Conservation (phyloP, 2,113 vertebrate species). For the Oreochromis spilurus region DNA sequence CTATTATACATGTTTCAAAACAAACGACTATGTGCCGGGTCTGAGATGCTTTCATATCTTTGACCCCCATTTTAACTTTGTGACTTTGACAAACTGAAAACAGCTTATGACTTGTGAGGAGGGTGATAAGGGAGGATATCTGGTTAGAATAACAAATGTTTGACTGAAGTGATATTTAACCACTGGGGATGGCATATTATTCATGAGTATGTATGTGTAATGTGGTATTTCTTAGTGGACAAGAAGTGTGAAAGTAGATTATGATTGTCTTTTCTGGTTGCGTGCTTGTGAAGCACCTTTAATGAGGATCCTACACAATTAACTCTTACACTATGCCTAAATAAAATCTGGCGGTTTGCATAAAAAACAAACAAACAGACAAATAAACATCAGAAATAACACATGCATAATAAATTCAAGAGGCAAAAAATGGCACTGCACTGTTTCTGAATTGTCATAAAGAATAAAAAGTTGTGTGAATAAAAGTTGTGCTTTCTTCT, state of each 20-base stretch:
- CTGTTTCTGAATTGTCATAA: neutral
- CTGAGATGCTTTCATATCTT: conserved; percentile 45
- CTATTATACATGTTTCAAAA: conserved; percentile 63
- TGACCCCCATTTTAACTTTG: conserved; percentile 20
- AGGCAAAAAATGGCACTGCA: neutral
- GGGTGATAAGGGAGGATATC: neutral
- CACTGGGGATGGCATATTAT: neutral
- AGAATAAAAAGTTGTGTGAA: conserved; percentile 28
- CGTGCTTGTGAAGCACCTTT: conserved; percentile 4
- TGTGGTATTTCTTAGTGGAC: neutral
- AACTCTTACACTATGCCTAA: neutral
- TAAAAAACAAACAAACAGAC: conserved; percentile 39
- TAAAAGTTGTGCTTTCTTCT: conserved; percentile 12
- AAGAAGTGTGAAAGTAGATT: neutral
- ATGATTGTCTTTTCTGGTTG: neutral
- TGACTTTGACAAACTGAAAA: conserved; percentile 48
- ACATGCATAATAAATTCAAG: conserved; percentile 8
- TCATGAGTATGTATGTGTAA: neutral
- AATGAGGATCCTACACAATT: conserved; percentile 37
- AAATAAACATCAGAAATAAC: conserved; percentile 1
- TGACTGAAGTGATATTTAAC: neutral
- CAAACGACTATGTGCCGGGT: conserved; percentile 52
- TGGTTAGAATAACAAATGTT: neutral
- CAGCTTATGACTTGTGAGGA: neutral
- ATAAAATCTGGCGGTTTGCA: conserved; percentile 24